These are phyloP conservation scores for Sinocyclocheilus anshuiensis DNA, from an alignment of 2,113 vertebrate genomes.

Conservation along the genomic window DNA sequence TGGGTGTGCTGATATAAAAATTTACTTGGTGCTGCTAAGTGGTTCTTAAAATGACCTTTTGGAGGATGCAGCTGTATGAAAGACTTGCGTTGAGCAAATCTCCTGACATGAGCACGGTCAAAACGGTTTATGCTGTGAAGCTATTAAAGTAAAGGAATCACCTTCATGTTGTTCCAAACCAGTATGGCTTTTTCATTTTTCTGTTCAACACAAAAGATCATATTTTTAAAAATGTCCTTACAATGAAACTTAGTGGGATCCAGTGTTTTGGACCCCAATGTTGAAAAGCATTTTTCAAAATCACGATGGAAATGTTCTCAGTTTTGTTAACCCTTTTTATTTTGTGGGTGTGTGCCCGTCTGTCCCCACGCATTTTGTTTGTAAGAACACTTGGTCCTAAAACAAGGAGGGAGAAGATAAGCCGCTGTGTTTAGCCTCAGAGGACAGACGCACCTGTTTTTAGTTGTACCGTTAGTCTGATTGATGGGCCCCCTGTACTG, in stretches of 20 bases:
- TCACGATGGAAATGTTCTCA: not conserved
- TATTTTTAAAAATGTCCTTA: not conserved
- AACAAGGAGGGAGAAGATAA: slow-evolving; percentile 1
- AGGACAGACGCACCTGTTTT: slow-evolving; percentile 24
- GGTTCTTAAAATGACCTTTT: slow-evolving; percentile 19
- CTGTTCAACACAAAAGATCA: not conserved
- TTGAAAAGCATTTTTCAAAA: not conserved
- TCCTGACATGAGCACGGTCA: not conserved
- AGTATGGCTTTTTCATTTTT: not conserved
- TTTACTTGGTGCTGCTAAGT: slow-evolving; percentile 5
- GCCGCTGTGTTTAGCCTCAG: not conserved
- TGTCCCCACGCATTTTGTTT: not conserved
- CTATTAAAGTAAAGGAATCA: not conserved
- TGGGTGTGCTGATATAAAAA: slow-evolving; percentile 23
- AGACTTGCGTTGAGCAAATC: not conserved
- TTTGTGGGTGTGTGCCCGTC: not conserved
- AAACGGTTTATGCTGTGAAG: not conserved
- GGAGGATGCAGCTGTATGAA: not conserved
- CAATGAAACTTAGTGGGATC: not conserved
- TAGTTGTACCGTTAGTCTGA: slow-evolving; percentile 4
- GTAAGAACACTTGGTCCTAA: not conserved
- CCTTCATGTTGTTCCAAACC: not conserved
- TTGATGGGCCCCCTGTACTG: slow-evolving; percentile 3
- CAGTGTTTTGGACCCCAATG: not conserved
- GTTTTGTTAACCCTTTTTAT: not conserved